These are phyloP conservation scores for Pteronura brasiliensis DNA, from an alignment of 2,113 vertebrate genomes.

Conservation along the genomic window DNA sequence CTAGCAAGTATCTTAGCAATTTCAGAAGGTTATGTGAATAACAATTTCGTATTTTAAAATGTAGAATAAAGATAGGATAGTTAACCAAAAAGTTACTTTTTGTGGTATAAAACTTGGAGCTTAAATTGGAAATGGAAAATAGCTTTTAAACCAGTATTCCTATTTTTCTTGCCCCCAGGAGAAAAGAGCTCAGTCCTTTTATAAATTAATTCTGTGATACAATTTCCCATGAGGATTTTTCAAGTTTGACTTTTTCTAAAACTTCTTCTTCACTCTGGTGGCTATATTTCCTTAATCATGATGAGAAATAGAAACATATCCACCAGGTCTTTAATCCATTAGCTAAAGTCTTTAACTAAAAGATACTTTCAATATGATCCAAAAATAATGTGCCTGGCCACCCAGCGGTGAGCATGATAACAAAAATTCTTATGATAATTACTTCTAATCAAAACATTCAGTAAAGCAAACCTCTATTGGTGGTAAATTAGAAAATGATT, in stretches of 20 bases:
- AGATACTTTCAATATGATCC: not conserved
- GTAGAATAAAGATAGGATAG: not conserved
- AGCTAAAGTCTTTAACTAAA: not conserved
- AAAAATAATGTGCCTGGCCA: not conserved
- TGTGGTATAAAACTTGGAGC: not conserved
- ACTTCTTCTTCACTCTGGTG: not conserved
- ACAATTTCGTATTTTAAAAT: conserved; percentile 34
- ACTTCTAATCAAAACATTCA: not conserved
- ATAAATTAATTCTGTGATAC: conserved; percentile 61
- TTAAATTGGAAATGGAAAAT: conserved; percentile 60
- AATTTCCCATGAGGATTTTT: conserved; percentile 49
- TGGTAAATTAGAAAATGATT: not conserved
- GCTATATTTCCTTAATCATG: conserved; percentile 15
- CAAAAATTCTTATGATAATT: not conserved
- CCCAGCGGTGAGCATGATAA: not conserved
- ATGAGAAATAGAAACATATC: not conserved
- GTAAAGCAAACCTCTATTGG: not conserved
- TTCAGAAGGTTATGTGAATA: conserved; percentile 39
- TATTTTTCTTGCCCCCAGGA: conserved; percentile 55
- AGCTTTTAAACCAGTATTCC: conserved; percentile 23
- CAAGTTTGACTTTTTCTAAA: conserved; percentile 38
- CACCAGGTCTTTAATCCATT: not conserved
- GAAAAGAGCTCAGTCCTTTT: conserved; percentile 28
- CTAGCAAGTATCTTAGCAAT: not conserved
- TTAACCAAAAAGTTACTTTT: conserved; percentile 45